Evolutionary conservation across 2,888 invertebrate species (phyloP), one percentile per base, ranked within the genome.

Genomic region (Microctonus hyperodae): DNA sequence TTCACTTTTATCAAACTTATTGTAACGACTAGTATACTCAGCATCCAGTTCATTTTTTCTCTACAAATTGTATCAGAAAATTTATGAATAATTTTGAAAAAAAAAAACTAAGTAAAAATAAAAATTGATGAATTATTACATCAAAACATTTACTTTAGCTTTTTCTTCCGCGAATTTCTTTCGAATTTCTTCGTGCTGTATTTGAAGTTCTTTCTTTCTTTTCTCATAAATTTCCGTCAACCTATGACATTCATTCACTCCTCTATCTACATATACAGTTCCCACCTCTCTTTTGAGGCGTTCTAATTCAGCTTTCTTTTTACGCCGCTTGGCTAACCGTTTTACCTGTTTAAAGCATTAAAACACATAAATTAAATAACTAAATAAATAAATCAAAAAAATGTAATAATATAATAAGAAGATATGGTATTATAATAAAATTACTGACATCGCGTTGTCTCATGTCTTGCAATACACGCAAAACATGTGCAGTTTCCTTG

Each of bases 261-360:
- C 97, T 70, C 93, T 91, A 77, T 93, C 93, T 72, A 97, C 96
- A 7, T 96, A 91, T 76, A 91, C 88, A 69, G 88, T 89, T 57
- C 89, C 89, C 2, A 96, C 94, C 87, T 96, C 92, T 79, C 96
- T 86, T 83, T 95, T 95, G 83, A 93, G 92, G 80, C 94, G 87
- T 70, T 92, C 91, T 75, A 97, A 88, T 83, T 97, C 97, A 74
- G 94, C 96, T 76, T 96, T 93, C 84, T 97, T 96, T 75, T 93
- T 90, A 82, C 96, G 95, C 68, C 92, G 92, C 82, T 95, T 94
- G 25, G 93, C 91, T 69, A 97, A 86, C 58, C 90, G 90, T 81
- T 95, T 96, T 68, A 96, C 94, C 83, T 83, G 63, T 20, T 20
- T 3, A 33, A 50, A 50, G 62, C 37, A 22, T 48, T n/a, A 31